Base-by-base conservation (phyloP, 2,797 vertebrate species). In the Chelmon rostratus region DNA sequence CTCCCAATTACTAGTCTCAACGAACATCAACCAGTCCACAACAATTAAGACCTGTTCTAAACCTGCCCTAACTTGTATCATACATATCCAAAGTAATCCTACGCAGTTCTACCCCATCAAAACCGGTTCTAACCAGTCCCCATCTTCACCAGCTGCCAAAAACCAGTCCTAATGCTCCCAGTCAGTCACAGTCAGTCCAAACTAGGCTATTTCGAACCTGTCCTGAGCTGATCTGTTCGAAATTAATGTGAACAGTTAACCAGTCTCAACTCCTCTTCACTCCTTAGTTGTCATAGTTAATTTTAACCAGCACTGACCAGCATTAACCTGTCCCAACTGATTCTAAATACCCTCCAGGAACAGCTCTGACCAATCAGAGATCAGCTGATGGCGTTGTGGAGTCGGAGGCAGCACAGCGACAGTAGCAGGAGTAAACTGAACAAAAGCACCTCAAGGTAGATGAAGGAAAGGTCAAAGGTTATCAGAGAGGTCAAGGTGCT, bases 381-480 rank as follows among this genome's bases (percentile, higher is more conserved):
- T 23, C 49, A 15, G 8, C 63, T n/a, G 37, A 50, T 7, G 19
- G 23, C 4, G 9, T 1, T 37, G 47, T 53, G 23, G 47, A 74
- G 28, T 16, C 72, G 46, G 46, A 59, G 28, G 71, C 53, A 54
- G 79, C 75, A 23, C 33, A 75, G 61, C 1, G 13, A 66, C 40
- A 80, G 73, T 31, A 92, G 92, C 90, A 87, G 67, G 12, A 59
- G 31, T 1, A 82, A 90, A 93, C 63, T 92, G 91, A 93, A 94
- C 91, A 93, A 91, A 93, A 53, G 69, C 25, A 63, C 18, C 46
- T 56, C 1, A 11, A 89, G 76, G 90, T 21, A 13, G 61, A 31
- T 93, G 93, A 95, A 94, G 95, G 88, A 96, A 35, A 90, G 83
- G 65, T 81, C 64, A 86, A 54, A 90, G 79, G 79, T 95, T 84